Evolutionary conservation across 2,888 invertebrate genomes (phyloP).

Genomic region (Cephonodes hylas): DNA sequence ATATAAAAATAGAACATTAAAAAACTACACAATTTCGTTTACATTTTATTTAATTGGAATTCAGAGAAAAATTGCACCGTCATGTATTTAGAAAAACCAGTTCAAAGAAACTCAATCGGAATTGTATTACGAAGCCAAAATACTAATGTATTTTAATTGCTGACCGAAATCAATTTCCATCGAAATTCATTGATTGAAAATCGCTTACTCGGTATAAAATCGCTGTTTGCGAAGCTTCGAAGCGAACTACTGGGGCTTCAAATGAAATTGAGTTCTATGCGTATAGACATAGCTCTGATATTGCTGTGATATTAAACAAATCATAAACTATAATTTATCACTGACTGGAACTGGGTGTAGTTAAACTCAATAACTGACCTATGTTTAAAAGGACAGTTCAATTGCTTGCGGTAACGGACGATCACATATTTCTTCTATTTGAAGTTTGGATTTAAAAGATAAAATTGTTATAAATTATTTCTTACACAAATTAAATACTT

Average conservation of each 20-base stretch:
- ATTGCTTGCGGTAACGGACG: too few relatives aligned
- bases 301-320: background rate
- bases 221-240: background rate
- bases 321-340: conserved; percentile 3
- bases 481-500: too few relatives aligned
- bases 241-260: background rate
- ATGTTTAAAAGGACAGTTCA: background rate
- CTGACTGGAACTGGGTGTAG: background rate
- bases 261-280: background rate
- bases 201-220: background rate
- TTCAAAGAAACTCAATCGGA: background rate
- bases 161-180: conserved; percentile 18
- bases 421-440: background rate
- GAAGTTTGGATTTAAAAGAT: too few relatives aligned
- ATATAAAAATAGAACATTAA: too few relatives aligned
- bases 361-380: conserved; percentile 6
- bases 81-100: background rate
- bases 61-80: background rate
- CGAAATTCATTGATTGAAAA: background rate
- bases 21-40: too few relatives aligned
- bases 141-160: background rate
- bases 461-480: too few relatives aligned
- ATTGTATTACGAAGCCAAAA: background rate
- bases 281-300: background rate
- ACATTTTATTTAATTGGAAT: too few relatives aligned